Evolutionary conservation across 2,797 vertebrate species (phyloP).

Genomic region (Poecile montanus): DNA sequence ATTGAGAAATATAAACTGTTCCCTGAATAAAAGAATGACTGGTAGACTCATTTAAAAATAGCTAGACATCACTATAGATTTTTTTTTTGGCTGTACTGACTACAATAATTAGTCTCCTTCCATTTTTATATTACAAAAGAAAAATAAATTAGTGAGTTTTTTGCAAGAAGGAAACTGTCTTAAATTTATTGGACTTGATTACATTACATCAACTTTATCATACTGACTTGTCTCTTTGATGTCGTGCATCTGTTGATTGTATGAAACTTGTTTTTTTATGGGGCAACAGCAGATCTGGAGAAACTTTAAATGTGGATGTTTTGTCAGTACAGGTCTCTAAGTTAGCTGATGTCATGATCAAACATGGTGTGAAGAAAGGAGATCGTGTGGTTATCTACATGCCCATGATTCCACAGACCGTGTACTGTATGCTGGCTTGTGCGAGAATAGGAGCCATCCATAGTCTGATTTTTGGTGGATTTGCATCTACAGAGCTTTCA

Average conservation of each 20-base stretch:
- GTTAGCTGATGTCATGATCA: slow-evolving; percentile 91
- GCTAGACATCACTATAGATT: neutral
- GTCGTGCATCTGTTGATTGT: neutral
- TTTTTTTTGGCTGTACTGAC: neutral
- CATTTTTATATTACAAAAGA: neutral
- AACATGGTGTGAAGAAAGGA: slow-evolving; percentile 86
- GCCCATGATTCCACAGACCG: slow-evolving; percentile 97
- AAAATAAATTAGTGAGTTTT: neutral
- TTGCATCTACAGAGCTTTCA: slow-evolving; percentile 92
- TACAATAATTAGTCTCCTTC: neutral
- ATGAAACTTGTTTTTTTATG: neutral
- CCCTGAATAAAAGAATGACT: neutral
- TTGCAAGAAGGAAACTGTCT: neutral
- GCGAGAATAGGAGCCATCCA: slow-evolving; percentile 94
- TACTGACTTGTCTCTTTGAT: neutral
- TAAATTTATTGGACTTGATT: neutral
- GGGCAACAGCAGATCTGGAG: neutral
- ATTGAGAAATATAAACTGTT: neutral
- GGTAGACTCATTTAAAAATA: neutral
- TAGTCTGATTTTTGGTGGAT: slow-evolving; percentile 97
- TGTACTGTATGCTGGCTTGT: slow-evolving; percentile 94
- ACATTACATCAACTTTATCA: neutral
- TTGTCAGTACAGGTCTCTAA: slow-evolving; percentile 82
- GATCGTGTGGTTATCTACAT: slow-evolving; percentile 97
- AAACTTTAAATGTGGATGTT: neutral